Evolutionary conservation across 1,140 invertebrate species (phyloP).

Genomic region (Cyphomyrmex costatus): DNA sequence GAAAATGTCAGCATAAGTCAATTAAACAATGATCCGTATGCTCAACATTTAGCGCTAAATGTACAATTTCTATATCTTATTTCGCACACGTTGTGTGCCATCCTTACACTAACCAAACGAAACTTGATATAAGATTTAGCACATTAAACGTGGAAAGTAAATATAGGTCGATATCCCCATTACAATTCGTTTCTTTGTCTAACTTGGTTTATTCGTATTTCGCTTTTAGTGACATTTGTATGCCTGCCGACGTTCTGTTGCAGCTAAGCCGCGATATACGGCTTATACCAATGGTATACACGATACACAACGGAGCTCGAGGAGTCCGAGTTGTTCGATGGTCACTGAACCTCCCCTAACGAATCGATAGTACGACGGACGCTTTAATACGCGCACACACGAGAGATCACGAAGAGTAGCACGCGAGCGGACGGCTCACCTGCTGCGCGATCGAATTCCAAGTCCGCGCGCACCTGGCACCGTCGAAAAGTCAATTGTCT

Average conservation of each 20-base stretch:
- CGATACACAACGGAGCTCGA: slow-evolving; percentile 33
- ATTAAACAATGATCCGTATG: neutral
- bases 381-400: slow-evolving; percentile 70
- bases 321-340: slow-evolving; percentile 61
- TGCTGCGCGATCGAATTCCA: slow-evolving; percentile 75
- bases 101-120: slow-evolving; percentile 8
- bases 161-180: slow-evolving; percentile 47
- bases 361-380: slow-evolving; percentile 72
- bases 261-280: slow-evolving; percentile 14
- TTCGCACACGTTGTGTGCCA: slow-evolving; percentile 18
- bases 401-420: slow-evolving; percentile 70
- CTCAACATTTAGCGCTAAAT: neutral
- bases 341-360: slow-evolving; percentile 74
- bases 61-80: neutral
- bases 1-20: neutral
- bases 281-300: slow-evolving; percentile 13
- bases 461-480: slow-evolving; percentile 68
- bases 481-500: slow-evolving; percentile 70
- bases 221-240: slow-evolving; percentile 17
- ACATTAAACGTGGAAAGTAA: neutral
- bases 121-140: slow-evolving; percentile 18
- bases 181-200: neutral
- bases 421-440: slow-evolving; percentile 70
- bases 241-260: neutral
- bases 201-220: slow-evolving; percentile 44